phyloP scores from a whole-genome alignment of 2,888 invertebrate genomes.

The Epiblema foenella region DNA sequence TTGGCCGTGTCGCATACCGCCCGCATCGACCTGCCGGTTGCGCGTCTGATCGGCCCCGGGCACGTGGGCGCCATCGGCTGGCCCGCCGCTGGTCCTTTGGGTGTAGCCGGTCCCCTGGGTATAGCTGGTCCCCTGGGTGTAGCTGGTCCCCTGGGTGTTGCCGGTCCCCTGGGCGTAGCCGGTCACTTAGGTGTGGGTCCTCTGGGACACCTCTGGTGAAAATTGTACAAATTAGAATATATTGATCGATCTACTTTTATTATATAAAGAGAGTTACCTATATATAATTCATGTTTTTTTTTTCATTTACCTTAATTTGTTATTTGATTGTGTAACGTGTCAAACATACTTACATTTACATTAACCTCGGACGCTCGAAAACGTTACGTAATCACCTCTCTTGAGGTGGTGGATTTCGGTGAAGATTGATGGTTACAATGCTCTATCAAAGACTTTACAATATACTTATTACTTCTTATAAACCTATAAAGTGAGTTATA shows the following conservation, averaged over 20 bases:
- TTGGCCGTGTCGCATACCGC: constrained; percentile 61
- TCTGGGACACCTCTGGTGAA: constrained; percentile 64
- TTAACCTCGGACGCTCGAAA: too few relatives aligned
- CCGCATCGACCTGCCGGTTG: constrained; percentile 59
- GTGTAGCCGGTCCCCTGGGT: constrained; percentile 34
- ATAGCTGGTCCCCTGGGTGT: constrained; percentile 23
- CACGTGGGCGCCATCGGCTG: constrained; percentile 46
- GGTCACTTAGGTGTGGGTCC: background rate
- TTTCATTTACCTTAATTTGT: constrained; percentile 2
- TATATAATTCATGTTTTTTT: constrained; percentile 44
- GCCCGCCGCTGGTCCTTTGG: constrained; percentile 44
- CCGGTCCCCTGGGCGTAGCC: constrained; percentile 23
- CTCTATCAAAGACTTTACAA: background rate
- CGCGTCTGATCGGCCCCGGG: constrained; percentile 56
- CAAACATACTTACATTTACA: too few relatives aligned
- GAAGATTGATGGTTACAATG: too few relatives aligned
- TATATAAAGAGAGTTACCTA: constrained; percentile 80
- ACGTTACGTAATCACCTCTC: too few relatives aligned
- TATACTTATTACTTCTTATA: background rate
- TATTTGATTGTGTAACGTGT: too few relatives aligned
- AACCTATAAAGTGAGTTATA: constrained; percentile 1
- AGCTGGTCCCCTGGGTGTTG: constrained; percentile 25
- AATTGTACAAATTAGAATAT: constrained; percentile 51
- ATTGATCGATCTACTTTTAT: constrained; percentile 55
- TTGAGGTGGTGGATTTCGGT: too few relatives aligned